Conservation (phyloP, 1,140 invertebrate genomes). For the Monomorium pharaonis region DNA sequence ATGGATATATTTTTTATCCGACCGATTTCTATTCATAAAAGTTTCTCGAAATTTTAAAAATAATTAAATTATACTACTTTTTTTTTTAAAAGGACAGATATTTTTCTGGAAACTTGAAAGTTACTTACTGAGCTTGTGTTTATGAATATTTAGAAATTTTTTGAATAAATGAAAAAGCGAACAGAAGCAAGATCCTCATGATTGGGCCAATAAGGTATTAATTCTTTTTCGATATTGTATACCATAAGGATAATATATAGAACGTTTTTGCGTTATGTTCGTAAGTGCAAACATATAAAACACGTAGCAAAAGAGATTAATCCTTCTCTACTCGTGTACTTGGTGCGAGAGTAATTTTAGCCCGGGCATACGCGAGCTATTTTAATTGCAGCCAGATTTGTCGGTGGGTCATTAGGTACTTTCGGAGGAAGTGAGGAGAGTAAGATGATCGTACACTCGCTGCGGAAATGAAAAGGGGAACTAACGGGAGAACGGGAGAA, state of each 20-base stretch:
- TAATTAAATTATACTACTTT: too few relatives aligned
- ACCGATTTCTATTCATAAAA: too few relatives aligned
- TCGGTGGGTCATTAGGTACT: not conserved
- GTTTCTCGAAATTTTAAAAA: too few relatives aligned
- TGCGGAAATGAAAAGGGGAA: conserved; percentile 2
- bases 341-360: conserved; percentile 25
- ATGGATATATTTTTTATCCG: too few relatives aligned
- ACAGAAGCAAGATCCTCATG: too few relatives aligned
- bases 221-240: too few relatives aligned
- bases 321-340: not conserved
- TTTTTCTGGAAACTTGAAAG: too few relatives aligned
- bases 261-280: not conserved
- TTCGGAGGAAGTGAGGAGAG: conserved; percentile 1
- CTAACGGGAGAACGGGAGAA: not conserved
- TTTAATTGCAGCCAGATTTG: conserved; percentile 38
- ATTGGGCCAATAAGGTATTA: too few relatives aligned
- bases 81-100: too few relatives aligned
- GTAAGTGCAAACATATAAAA: not conserved
- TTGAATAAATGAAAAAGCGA: too few relatives aligned
- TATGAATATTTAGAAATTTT: too few relatives aligned
- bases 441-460: not conserved
- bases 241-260: not conserved
- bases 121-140: too few relatives aligned
- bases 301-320: not conserved
- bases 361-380: not conserved